A percentile compares a stretch with the other conserved stretches of the same genome.
phyloP scores from a whole-genome alignment of 2,888 invertebrate genomes.

The Paralinhomoeus sp. region DNA sequence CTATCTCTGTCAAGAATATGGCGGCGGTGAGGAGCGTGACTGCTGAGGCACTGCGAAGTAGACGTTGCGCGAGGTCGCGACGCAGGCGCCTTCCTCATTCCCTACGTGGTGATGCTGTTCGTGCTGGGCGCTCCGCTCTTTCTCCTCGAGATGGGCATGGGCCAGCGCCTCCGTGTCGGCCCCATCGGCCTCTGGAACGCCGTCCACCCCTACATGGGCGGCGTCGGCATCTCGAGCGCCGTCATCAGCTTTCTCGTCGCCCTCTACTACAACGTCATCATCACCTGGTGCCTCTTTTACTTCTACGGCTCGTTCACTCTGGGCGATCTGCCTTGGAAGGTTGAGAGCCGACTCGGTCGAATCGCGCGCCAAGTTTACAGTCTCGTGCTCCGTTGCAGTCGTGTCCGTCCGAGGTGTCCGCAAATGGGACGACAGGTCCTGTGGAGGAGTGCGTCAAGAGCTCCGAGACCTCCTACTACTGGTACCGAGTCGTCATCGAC shows the following conservation, averaged over 20 bases:
- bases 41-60: too few relatives aligned
- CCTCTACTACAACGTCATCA: slow-evolving; percentile 83
- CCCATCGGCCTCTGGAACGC: slow-evolving; percentile 69
- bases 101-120: slow-evolving; percentile 80
- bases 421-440: not conserved
- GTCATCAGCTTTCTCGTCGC: slow-evolving; percentile 76
- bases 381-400: too few relatives aligned
- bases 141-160: slow-evolving; percentile 76
- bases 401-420: too few relatives aligned
- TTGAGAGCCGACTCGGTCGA: slow-evolving; percentile 1
- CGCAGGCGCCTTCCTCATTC: slow-evolving; percentile 81
- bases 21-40: slow-evolving; percentile 65
- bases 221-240: slow-evolving; percentile 74
- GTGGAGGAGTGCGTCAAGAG: not conserved
- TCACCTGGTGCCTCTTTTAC: slow-evolving; percentile 47
- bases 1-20: slow-evolving; percentile 76
- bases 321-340: slow-evolving; percentile 17
- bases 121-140: slow-evolving; percentile 76
- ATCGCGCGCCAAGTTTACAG: too few relatives aligned
- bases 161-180: slow-evolving; percentile 70
- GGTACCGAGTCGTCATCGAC: slow-evolving; percentile 70
- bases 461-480: slow-evolving; percentile 69
- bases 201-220: slow-evolving; percentile 73
- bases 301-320: slow-evolving; percentile 12
- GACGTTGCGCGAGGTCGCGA: too few relatives aligned